Evolutionary conservation across 2,888 invertebrate genomes (phyloP).

Genomic region (Ceriagrion tenellum): DNA sequence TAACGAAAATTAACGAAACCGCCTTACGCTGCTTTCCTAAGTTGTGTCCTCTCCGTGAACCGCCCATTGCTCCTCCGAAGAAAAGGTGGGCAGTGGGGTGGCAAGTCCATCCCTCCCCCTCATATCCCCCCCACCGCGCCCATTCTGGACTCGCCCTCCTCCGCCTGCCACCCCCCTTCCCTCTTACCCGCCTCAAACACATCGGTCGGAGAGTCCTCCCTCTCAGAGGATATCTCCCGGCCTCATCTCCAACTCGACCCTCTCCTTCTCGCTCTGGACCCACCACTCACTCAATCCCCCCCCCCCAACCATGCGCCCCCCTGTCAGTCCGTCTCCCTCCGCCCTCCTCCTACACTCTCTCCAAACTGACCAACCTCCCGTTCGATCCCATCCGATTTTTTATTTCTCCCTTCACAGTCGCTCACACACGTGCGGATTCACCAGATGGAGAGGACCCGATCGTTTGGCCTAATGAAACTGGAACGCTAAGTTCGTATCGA

Average conservation of each 20-base stretch:
- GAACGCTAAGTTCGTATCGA: too few relatives aligned
- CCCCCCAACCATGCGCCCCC: not conserved
- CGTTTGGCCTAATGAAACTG: not conserved
- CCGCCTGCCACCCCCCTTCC: not conserved
- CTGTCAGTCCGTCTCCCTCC: not conserved
- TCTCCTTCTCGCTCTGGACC: not conserved
- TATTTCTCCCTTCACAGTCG: not conserved
- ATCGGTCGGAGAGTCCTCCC: not conserved
- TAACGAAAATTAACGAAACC: too few relatives aligned
- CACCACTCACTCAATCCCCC: not conserved
- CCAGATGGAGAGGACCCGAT: not conserved
- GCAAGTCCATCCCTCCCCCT: not conserved
- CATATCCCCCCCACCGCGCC: not conserved
- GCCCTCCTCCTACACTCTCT: not conserved
- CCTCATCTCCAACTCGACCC: not conserved
- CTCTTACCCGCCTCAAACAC: slow-evolving; percentile 19
- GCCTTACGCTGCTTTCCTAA: too few relatives aligned
- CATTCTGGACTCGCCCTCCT: not conserved
- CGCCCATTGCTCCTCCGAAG: too few relatives aligned
- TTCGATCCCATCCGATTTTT: not conserved
- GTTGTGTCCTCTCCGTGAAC: too few relatives aligned
- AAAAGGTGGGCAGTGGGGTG: too few relatives aligned
- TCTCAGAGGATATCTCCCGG: slow-evolving; percentile 21
- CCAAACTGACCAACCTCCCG: not conserved
- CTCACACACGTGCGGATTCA: not conserved